phyloP scores from a whole-genome alignment of 2,888 invertebrate genomes.

The Eretmocerus hayati region DNA sequence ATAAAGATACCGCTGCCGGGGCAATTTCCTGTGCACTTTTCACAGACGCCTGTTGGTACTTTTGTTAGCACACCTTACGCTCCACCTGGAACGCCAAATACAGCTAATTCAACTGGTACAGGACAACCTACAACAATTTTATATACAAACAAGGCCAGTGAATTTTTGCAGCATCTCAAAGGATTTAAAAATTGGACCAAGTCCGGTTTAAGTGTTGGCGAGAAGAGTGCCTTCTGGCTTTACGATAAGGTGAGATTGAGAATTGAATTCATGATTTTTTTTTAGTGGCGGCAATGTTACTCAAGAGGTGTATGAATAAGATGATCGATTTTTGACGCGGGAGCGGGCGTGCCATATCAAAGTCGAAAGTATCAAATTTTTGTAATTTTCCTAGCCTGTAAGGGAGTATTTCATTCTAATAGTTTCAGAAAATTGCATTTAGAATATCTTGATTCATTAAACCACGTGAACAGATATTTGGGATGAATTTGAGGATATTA shows the following conservation, averaged over 20 bases:
- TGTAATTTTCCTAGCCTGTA: no score
- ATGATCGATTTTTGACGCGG: no score
- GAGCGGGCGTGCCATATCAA: no score
- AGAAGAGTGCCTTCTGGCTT: slow-evolving; percentile 73
- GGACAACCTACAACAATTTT: slow-evolving; percentile 44
- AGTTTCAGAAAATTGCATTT: no score
- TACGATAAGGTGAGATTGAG: slow-evolving; percentile 69
- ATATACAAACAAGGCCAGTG: slow-evolving; percentile 64
- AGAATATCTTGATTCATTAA: no score
- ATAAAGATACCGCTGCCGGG: slow-evolving; percentile 41
- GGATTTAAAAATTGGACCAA: slow-evolving; percentile 75
- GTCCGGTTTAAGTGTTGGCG: slow-evolving; percentile 75
- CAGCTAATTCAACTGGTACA: slow-evolving; percentile 43
- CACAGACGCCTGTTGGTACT: slow-evolving; percentile 36
- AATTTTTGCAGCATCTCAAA: slow-evolving; percentile 72
- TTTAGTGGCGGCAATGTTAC: no score
- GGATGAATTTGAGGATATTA: no score
- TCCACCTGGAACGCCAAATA: slow-evolving; percentile 42
- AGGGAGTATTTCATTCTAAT: no score
- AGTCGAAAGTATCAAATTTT: no score
- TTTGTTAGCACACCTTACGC: slow-evolving; percentile 35
- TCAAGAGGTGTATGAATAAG: no score
- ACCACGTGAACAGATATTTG: no score
- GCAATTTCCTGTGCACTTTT: slow-evolving; percentile 33
- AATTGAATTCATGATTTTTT: no score